Conservation (phyloP, 2,797 vertebrate genomes). For the Yasuhikotakia modesta region DNA sequence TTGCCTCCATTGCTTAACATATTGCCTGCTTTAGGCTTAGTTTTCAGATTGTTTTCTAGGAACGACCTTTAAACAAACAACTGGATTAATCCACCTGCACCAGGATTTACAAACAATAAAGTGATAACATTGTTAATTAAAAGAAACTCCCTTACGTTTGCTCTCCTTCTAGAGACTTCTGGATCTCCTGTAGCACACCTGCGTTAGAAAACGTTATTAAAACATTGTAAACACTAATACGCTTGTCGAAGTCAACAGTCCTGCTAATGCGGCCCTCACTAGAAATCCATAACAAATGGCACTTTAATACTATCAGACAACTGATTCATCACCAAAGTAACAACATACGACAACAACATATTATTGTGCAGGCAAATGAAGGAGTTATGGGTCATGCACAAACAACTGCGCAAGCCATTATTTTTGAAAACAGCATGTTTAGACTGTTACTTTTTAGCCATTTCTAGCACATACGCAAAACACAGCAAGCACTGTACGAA, state of each 20-base stretch:
- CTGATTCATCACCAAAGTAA: background rate
- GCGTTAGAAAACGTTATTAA: conserved; percentile 48
- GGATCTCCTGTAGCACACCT: conserved; percentile 96
- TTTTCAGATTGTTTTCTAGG: conserved; percentile 76
- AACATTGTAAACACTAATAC: background rate
- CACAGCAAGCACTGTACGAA: conserved; percentile 36
- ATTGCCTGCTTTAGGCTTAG: conserved; percentile 61
- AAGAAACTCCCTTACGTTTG: conserved; percentile 80
- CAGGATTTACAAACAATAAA: background rate
- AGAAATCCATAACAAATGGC: background rate
- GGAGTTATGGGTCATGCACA: conserved; percentile 52
- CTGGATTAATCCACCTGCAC: background rate
- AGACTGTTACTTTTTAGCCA: conserved; percentile 19
- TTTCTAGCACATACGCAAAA: conserved; percentile 24
- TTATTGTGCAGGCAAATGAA: conserved; percentile 30
- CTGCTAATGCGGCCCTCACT: background rate
- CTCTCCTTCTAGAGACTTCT: conserved; percentile 90
- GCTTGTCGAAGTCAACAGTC: background rate
- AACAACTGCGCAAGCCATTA: conserved; percentile 21
- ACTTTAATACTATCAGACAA: background rate
- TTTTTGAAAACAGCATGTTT: conserved; percentile 27
- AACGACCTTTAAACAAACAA: conserved; percentile 67
- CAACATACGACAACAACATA: conserved; percentile 6
- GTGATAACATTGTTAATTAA: background rate
- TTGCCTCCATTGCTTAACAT: conserved; percentile 72